A percentile compares a stretch with the other conserved stretches of the same genome.
phyloP scores from a whole-genome alignment of 1,140 invertebrate species.

The Tetragnatha versicolor region DNA sequence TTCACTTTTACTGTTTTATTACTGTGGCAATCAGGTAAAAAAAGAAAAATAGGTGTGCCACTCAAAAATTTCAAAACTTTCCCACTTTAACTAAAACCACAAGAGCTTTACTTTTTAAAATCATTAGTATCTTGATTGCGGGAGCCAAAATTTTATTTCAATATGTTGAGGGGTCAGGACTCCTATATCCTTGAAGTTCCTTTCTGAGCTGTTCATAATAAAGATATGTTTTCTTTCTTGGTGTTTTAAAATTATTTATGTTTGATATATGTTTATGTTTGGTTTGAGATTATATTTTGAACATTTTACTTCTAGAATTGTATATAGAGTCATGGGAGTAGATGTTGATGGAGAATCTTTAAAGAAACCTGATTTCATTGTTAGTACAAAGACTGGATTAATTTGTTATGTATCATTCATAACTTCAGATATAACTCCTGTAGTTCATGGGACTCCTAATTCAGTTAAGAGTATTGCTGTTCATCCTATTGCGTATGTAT shows the following conservation, averaged over 20 bases:
- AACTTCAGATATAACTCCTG: not conserved
- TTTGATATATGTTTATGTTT: not conserved
- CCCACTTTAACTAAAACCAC: no score
- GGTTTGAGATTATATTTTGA: not conserved
- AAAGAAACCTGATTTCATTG: constrained; percentile 30
- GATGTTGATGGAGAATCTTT: not conserved
- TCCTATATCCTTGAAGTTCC: not conserved
- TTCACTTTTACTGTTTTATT: no score
- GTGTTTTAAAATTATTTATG: not conserved
- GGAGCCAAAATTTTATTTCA: not conserved
- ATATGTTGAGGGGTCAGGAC: not conserved
- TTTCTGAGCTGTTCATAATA: not conserved
- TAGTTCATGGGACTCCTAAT: constrained; percentile 22
- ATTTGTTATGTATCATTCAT: not conserved
- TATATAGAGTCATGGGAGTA: not conserved
- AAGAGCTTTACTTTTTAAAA: no score
- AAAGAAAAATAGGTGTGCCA: no score
- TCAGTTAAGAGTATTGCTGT: constrained; percentile 10
- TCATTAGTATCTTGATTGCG: no score
- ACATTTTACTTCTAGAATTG: constrained; percentile 1
- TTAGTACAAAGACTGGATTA: not conserved
- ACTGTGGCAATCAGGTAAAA: no score
- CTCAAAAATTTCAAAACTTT: no score
- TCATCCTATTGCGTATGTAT: constrained; percentile 10
- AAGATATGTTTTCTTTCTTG: not conserved